Evolutionary conservation across 2,113 vertebrate genomes (phyloP), one percentile per base, ranked within the genome.

Genomic region (Fregetta grallaria): DNA sequence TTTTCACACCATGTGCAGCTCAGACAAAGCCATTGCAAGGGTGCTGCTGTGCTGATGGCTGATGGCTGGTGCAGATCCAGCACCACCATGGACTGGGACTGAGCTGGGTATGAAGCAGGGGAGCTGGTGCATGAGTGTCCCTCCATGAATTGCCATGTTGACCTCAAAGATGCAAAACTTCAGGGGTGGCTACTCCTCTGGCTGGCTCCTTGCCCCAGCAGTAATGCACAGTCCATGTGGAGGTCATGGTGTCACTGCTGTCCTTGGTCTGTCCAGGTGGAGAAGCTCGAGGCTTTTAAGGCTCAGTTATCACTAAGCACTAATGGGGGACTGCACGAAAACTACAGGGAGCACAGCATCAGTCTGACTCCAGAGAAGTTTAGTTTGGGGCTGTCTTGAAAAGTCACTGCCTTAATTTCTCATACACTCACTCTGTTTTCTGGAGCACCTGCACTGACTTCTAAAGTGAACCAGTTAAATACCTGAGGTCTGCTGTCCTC

Each of bases 11-110:
- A 2, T 4, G 53, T 18, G 32, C 36, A 68, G 65, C 52, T 40
- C 58, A 50, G 34, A n/a, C 0, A 4, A 52, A 47, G 49, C 47
- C 23, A 8, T 21, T 32, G 44, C 27, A 61, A 10, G 3, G 27
- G 32, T 44, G 50, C 22, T 56, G 44, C 49, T 42, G 30, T 62
- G 32, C 42, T 1, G 3, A 4, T 0, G 5, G 32, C 42, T 1
- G 3, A 4, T 0, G 5, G 38, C 38, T 66, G 44, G 27, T 19
- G 38, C 26, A 17, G 50, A 19, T 20, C 50, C 38, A 13, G 36
- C 55, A 20, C 32, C 30, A 5, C 45, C 26, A 1, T 1, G 20
- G 45, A 8, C 52, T 10, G 11, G 53, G n/a, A 26, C 32, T 10
- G 88, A 61, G 66, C 25, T 30, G 50, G 22, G 8, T 2, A 7